These are phyloP conservation scores for Orius laevigatus DNA, from an alignment of 1,140 invertebrate genomes.

Conservation along the genomic window DNA sequence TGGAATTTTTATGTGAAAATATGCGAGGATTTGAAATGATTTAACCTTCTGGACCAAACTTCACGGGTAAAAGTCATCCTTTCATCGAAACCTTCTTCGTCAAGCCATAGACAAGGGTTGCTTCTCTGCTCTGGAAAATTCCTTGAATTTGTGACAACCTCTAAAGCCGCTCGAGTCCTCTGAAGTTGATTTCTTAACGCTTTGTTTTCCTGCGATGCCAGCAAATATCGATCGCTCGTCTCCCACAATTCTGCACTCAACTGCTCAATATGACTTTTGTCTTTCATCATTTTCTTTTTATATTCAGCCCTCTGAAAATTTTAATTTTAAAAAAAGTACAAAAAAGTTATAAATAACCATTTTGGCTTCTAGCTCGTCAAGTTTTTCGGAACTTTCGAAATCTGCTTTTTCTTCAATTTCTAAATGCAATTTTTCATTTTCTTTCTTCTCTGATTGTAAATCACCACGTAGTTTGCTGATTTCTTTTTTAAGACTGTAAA, in stretches of 20 bases:
- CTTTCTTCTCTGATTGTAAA: too few species aligned
- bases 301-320: neutral
- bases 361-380: too few species aligned
- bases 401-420: too few species aligned
- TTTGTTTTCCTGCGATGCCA: slow-evolving; percentile 10
- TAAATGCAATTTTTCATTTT: too few species aligned
- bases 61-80: too few species aligned
- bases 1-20: too few species aligned
- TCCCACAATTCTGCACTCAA: slow-evolving; percentile 13
- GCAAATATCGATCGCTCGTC: slow-evolving; percentile 9
- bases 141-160: neutral
- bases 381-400: too few species aligned
- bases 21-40: too few species aligned
- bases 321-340: neutral
- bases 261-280: slow-evolving; percentile 11
- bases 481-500: too few species aligned
- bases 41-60: too few species aligned
- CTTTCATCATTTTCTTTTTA: slow-evolving; percentile 7
- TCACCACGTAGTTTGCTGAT: too few species aligned
- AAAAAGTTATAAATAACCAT: neutral
- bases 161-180: neutral
- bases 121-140: neutral
- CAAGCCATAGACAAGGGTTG: slow-evolving; percentile 1
- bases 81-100: too few species aligned
- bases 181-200: slow-evolving; percentile 9